Percentiles rank a stretch among this genome's conserved stretches.
Evolutionary conservation across 1,140 invertebrate species (phyloP).

Genomic region (Trissolcus basalis): DNA sequence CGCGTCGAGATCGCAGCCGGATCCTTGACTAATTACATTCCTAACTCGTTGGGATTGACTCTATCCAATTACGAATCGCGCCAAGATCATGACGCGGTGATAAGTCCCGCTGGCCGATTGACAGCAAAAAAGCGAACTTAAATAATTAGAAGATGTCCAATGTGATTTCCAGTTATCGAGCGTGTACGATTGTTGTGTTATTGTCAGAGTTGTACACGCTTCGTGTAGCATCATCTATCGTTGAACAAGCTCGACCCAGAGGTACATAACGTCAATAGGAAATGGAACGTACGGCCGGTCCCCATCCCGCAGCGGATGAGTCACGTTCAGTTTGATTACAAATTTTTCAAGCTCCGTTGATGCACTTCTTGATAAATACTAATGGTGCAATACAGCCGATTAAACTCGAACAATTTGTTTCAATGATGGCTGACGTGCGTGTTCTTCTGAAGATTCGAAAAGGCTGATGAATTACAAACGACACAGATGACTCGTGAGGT

Average conservation of each 20-base stretch:
- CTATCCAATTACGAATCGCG: slow-evolving; percentile 69
- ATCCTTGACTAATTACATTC: slow-evolving; percentile 72
- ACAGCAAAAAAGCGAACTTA: slow-evolving; percentile 47
- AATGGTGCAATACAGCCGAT: slow-evolving; percentile 16
- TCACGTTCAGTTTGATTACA: slow-evolving; percentile 45
- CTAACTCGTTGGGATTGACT: slow-evolving; percentile 62
- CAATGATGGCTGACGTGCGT: slow-evolving; percentile 7
- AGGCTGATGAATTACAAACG: not conserved
- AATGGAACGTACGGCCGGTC: slow-evolving; percentile 6
- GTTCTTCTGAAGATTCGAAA: not conserved
- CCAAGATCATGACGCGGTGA: slow-evolving; percentile 63
- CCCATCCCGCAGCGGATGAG: slow-evolving; percentile 12
- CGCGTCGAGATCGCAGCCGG: slow-evolving; percentile 61
- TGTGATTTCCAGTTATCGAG: slow-evolving; percentile 37
- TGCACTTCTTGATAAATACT: slow-evolving; percentile 26
- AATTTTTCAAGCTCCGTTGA: slow-evolving; percentile 24
- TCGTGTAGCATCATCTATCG: slow-evolving; percentile 35
- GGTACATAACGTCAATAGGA: slow-evolving; percentile 27
- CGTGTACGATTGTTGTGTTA: slow-evolving; percentile 25
- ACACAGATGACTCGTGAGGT: not conserved
- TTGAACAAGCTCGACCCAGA: not conserved
- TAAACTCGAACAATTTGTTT: slow-evolving; percentile 29
- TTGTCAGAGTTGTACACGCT: slow-evolving; percentile 32
- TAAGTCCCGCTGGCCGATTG: slow-evolving; percentile 59
- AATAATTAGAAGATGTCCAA: slow-evolving; percentile 47